Conservation (phyloP, 2,113 vertebrate species). For the Hypomesus transpacificus region DNA sequence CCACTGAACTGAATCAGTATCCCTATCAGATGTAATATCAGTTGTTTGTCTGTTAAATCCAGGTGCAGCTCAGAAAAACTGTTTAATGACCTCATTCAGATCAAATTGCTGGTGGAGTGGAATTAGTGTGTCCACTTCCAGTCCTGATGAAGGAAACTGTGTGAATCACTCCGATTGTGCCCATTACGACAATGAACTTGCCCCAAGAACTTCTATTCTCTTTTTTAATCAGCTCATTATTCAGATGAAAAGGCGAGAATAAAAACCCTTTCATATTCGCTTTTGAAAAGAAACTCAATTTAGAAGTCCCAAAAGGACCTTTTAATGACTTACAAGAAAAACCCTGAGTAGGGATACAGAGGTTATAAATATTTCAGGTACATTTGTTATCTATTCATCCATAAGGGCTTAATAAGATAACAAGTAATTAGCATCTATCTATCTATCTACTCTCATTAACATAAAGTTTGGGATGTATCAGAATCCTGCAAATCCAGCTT, state of each 20-base stretch:
- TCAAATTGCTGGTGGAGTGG: conserved; percentile 8
- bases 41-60: no score
- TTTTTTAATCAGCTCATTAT: conserved; percentile 63
- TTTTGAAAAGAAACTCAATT: conserved; percentile 71
- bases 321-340: conserved; percentile 66
- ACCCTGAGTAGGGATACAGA: conserved; percentile 65
- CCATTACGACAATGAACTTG: conserved; percentile 53
- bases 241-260: conserved; percentile 56
- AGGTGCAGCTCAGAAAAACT: no score
- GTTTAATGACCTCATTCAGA: neutral
- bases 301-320: conserved; percentile 63
- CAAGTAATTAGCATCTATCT: conserved; percentile 35
- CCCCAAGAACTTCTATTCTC: conserved; percentile 48
- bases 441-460: conserved; percentile 59
- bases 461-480: conserved; percentile 49
- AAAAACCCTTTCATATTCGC: conserved; percentile 67
- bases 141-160: conserved; percentile 37
- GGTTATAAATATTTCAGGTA: conserved; percentile 76
- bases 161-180: conserved; percentile 44
- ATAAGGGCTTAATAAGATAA: no score
- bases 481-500: no score
- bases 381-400: conserved; percentile 67
- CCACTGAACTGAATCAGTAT: no score
- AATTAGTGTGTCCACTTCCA: conserved; percentile 37
- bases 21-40: no score